A percentile compares a stretch with the other conserved stretches of the same genome.
Conservation (phyloP, 92 coral and sea anemone species). For the Actinernus sp. region DNA sequence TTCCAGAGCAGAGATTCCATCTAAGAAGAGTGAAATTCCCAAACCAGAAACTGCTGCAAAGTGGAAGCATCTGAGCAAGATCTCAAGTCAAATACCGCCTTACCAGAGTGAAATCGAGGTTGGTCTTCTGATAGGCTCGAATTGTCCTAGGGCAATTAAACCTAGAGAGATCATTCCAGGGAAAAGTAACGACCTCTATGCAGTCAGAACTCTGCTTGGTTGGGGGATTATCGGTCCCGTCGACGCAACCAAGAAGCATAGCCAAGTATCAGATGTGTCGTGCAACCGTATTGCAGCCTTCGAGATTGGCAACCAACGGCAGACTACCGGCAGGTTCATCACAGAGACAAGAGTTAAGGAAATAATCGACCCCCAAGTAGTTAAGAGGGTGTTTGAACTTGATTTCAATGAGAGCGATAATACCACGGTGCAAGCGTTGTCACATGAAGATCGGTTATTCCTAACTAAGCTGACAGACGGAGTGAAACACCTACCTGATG, state of each 20-base stretch:
- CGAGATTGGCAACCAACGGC: slow-evolving; percentile 10
- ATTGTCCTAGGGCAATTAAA: slow-evolving; percentile 57
- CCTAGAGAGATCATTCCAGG: no score
- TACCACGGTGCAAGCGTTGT: no score
- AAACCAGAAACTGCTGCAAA: slow-evolving; percentile 56
- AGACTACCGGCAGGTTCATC: no score
- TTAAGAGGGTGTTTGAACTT: slow-evolving; percentile 39
- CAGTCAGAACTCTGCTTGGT: slow-evolving; percentile 43
- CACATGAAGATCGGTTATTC: neutral
- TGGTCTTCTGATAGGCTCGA: slow-evolving; percentile 41
- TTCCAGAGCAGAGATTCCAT: slow-evolving; percentile 45
- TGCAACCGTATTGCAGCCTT: slow-evolving; percentile 25
- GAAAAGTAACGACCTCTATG: slow-evolving; percentile 69
- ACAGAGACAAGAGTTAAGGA: slow-evolving; percentile 39
- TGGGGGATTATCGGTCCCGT: slow-evolving; percentile 60
- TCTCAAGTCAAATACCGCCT: slow-evolving; percentile 25
- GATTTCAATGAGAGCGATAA: slow-evolving; percentile 30
- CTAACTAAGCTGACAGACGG: slow-evolving; percentile 55
- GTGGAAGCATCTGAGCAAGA: slow-evolving; percentile 54
- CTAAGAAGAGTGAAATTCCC: slow-evolving; percentile 54
- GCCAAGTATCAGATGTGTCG: slow-evolving; percentile 9
- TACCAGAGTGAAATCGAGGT: slow-evolving; percentile 33
- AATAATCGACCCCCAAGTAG: slow-evolving; percentile 17
- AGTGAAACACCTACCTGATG: slow-evolving; percentile 21
- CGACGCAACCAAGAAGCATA: neutral